Percentiles rank a stretch among this genome's conserved stretches.
Conservation (phyloP, 2,888 invertebrate species). For the Rhamnusium bicolor region DNA sequence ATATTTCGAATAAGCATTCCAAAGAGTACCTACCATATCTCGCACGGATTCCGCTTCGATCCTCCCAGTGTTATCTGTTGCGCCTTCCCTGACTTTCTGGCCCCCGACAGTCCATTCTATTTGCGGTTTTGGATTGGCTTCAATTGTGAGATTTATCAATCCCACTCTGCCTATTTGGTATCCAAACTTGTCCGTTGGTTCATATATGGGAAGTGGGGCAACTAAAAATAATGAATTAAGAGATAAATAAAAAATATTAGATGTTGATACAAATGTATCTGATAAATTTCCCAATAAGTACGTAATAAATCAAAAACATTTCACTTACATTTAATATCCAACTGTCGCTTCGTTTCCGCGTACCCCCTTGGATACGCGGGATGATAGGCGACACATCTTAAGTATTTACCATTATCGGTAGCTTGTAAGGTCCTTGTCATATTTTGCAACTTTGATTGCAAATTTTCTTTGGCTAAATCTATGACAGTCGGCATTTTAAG, state of each 20-base stretch:
- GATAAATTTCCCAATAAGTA: neutral
- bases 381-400: constrained; percentile 81
- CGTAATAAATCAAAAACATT: neutral
- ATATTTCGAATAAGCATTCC: neutral
- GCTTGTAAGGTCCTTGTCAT: constrained; percentile 76
- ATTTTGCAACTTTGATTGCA: constrained; percentile 79
- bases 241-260: no score
- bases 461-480: constrained; percentile 73
- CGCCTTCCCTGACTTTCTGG: constrained; percentile 73
- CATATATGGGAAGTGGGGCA: constrained; percentile 76
- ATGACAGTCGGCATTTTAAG: constrained; percentile 74
- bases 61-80: constrained; percentile 71
- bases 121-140: constrained; percentile 81
- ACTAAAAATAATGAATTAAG: constrained; percentile 75
- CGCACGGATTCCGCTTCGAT: constrained; percentile 71
- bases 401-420: constrained; percentile 77
- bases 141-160: constrained; percentile 80
- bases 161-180: constrained; percentile 82
- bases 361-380: constrained; percentile 71
- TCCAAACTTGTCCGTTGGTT: constrained; percentile 80
- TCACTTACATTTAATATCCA: constrained; percentile 77
- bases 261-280: neutral
- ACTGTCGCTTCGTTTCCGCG: constrained; percentile 69
- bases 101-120: constrained; percentile 81
- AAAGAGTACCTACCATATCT: constrained; percentile 69